phyloP scores from a whole-genome alignment of 2,888 invertebrate species.

The Gnatocerus cornutus region DNA sequence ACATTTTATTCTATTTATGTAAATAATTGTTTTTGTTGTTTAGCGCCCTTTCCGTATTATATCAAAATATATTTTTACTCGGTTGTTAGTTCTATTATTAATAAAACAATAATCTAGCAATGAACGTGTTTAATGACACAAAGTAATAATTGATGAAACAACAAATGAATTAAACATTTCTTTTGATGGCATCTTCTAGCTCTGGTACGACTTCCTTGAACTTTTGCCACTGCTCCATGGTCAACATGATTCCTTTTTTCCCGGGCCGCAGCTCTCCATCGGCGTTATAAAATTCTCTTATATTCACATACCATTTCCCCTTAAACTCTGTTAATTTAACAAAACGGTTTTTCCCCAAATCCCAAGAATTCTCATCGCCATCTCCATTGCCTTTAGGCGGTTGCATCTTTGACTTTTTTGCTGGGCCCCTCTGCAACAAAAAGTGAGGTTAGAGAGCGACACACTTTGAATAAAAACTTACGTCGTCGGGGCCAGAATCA shows the following conservation, averaged over 20 bases:
- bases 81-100: slow-evolving; percentile 38
- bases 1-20: slow-evolving; percentile 31
- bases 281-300: slow-evolving; percentile 88
- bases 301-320: slow-evolving; percentile 88
- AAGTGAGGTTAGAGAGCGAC: slow-evolving; percentile 34
- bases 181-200: slow-evolving; percentile 77
- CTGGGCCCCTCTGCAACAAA: slow-evolving; percentile 56
- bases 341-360: slow-evolving; percentile 83
- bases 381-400: slow-evolving; percentile 60
- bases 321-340: slow-evolving; percentile 89
- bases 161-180: slow-evolving; percentile 61
- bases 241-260: slow-evolving; percentile 91
- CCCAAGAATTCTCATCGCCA: slow-evolving; percentile 80
- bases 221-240: slow-evolving; percentile 85
- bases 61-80: slow-evolving; percentile 47
- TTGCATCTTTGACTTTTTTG: slow-evolving; percentile 69
- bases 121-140: not conserved
- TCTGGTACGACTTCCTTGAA: slow-evolving; percentile 80
- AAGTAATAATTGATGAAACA: slow-evolving; percentile 11
- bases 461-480: slow-evolving; percentile 70
- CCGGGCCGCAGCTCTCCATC: slow-evolving; percentile 87
- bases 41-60: slow-evolving; percentile 28
- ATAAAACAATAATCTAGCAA: slow-evolving; percentile 35
- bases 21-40: slow-evolving; percentile 38
- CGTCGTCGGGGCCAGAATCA: slow-evolving; percentile 85